Evolutionary conservation across 1,140 invertebrate species (phyloP).

Genomic region (Batillaria attramentaria): DNA sequence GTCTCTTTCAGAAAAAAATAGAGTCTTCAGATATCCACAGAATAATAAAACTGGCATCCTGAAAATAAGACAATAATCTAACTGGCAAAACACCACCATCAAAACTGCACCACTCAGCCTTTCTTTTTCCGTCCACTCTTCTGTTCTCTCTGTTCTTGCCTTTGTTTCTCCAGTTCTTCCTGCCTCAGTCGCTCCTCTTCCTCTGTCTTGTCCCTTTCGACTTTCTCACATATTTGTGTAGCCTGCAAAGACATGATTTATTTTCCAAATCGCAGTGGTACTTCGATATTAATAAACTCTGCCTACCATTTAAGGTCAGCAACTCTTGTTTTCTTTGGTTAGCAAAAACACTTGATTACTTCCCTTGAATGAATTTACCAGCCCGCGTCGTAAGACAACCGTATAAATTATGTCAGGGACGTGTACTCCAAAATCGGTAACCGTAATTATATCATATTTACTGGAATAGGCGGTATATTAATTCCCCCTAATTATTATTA

Average conservation of each 20-base stretch:
- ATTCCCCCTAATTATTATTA: no score
- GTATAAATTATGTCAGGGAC: no score
- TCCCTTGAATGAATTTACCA: no score
- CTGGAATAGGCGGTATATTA: no score
- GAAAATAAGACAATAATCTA: neutral
- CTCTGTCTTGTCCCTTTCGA: conserved; percentile 22
- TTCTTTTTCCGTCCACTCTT: neutral
- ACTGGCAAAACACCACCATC: neutral
- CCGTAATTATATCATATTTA: no score
- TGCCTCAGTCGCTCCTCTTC: conserved; percentile 22
- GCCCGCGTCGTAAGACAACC: no score
- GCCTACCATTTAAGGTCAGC: no score
- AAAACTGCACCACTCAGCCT: neutral
- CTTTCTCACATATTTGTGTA: conserved; percentile 31
- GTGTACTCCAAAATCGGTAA: no score
- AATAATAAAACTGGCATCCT: neutral
- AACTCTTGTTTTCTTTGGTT: no score
- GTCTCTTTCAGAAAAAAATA: neutral
- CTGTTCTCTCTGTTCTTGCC: conserved; percentile 6
- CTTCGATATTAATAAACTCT: no score
- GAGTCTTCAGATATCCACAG: neutral
- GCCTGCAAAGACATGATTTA: conserved; percentile 6
- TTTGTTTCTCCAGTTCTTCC: conserved; percentile 32
- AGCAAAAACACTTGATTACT: no score
- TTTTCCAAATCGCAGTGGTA: no score